Conservation (phyloP, 35 echinoderm and acorn worm species). For the Anneissia japonica region DNA sequence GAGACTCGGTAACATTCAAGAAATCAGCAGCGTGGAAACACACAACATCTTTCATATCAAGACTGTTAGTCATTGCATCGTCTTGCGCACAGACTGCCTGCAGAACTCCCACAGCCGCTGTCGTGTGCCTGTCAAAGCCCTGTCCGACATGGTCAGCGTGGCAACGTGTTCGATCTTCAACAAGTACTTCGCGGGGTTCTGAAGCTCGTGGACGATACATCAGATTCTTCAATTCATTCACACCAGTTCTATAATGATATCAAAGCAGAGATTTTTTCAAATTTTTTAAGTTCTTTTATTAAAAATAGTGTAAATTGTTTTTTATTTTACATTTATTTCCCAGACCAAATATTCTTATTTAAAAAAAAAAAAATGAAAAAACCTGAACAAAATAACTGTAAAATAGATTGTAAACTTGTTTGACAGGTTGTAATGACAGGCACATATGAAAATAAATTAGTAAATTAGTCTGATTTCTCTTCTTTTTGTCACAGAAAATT, state of each 20-base stretch:
- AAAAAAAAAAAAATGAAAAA: too few species aligned
- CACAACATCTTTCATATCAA: constrained; percentile 95
- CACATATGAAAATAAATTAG: too few species aligned
- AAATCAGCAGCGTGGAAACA: constrained; percentile 82
- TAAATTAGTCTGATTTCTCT: too few species aligned
- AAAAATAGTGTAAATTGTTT: too few species aligned
- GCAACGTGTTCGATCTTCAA: constrained; percentile 82
- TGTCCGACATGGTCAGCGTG: constrained; percentile 98
- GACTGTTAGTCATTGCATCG: constrained; percentile 18
- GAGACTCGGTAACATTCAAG: constrained; percentile 51
- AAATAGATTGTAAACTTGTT: too few species aligned
- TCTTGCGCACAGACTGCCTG: constrained; percentile 73
- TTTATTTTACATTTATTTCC: too few species aligned
- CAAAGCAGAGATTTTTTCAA: neutral
- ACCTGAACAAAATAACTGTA: too few species aligned
- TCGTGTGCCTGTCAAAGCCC: constrained; percentile 86
- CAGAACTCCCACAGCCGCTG: constrained; percentile 85
- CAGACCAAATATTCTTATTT: too few species aligned
- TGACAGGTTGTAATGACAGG: too few species aligned
- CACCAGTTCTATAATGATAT: constrained; percentile 49
- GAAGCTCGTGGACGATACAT: constrained; percentile 90
- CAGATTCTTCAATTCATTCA: constrained; percentile 94
- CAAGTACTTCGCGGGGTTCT: constrained; percentile 78
- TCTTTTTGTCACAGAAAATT: too few species aligned
- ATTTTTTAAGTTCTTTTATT: too few species aligned